phyloP scores from a whole-genome alignment of 2,113 vertebrate genomes.

The Rhinolophus sinicus region DNA sequence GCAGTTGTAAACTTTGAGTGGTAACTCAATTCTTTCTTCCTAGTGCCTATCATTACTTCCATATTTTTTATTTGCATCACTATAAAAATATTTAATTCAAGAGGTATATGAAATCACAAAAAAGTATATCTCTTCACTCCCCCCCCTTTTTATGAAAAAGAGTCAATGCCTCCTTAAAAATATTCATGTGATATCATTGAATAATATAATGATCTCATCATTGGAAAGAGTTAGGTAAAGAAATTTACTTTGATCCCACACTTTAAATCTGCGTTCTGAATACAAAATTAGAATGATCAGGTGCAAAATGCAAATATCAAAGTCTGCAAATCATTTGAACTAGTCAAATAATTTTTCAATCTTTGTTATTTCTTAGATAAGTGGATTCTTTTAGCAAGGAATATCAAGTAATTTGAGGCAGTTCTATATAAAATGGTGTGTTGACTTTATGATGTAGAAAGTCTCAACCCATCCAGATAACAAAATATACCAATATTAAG shows the following conservation, averaged over 20 bases:
- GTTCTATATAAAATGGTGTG: neutral
- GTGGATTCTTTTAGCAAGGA: neutral
- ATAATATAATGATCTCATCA: neutral
- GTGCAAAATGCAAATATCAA: neutral
- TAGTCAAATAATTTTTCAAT: neutral
- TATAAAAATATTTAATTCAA: neutral
- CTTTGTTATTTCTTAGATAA: neutral
- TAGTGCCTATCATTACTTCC: neutral
- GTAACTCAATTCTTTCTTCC: neutral
- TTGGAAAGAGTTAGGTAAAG: neutral
- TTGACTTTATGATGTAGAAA: neutral
- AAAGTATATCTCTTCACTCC: neutral
- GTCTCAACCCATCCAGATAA: neutral
- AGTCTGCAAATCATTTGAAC: neutral
- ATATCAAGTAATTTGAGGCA: neutral
- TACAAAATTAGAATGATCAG: neutral
- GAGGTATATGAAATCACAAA: neutral
- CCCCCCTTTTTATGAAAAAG: neutral
- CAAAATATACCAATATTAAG: neutral
- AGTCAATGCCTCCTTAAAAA: neutral
- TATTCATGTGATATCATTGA: neutral
- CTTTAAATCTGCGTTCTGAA: neutral
- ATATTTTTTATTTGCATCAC: neutral
- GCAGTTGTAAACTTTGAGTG: neutral
- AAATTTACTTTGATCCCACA: neutral